phyloP scores from a whole-genome alignment of 2,888 invertebrate species.

The Clusia tigrina region DNA sequence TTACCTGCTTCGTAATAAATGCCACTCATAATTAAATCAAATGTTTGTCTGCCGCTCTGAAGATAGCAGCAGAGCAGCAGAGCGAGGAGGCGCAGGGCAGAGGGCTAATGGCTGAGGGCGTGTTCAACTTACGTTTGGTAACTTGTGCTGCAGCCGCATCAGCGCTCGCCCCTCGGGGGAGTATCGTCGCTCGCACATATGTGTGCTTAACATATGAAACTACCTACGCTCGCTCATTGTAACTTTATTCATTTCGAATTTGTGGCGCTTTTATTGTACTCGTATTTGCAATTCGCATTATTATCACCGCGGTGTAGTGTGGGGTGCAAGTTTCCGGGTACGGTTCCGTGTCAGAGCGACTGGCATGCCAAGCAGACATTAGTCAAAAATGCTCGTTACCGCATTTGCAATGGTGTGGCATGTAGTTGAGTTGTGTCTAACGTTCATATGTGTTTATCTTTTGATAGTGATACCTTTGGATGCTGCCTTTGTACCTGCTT shows the following conservation, averaged over 20 bases:
- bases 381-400: conserved; percentile 48
- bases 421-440: not conserved
- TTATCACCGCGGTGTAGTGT: conserved; percentile 29
- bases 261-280: conserved; percentile 25
- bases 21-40: conserved; percentile 65
- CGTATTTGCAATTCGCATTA: conserved; percentile 34
- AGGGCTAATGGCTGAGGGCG: not conserved
- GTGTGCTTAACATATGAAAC: conserved; percentile 17
- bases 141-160: conserved; percentile 43
- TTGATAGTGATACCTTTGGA: conserved; percentile 1
- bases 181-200: conserved; percentile 3
- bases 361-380: conserved; percentile 53
- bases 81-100: conserved; percentile 14
- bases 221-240: not conserved
- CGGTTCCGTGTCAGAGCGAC: conserved; percentile 28
- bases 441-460: conserved; percentile 1
- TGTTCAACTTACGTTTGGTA: not conserved
- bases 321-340: not conserved
- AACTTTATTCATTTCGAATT: conserved; percentile 34
- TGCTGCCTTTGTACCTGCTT: not conserved
- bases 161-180: conserved; percentile 1
- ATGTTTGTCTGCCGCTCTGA: conserved; percentile 44
- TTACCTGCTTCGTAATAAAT: conserved; percentile 56
- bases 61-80: not conserved
- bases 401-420: no score